Base-by-base conservation (phyloP, 1,140 invertebrate genomes). In the Drosophila bocki region DNA sequence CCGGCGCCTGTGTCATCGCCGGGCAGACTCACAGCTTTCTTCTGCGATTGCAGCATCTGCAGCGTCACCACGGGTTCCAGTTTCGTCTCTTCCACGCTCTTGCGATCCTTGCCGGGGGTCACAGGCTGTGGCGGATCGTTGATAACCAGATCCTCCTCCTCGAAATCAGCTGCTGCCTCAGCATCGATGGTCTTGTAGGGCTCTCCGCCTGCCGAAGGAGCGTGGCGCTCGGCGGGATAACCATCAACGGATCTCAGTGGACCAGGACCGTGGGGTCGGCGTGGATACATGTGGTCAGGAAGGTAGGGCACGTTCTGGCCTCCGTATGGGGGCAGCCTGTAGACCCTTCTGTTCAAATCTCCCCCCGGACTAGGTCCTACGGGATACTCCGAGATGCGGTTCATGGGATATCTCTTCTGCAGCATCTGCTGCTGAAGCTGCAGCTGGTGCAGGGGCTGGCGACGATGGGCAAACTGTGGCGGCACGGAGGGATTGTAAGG, bases 1-100 rank as follows among this genome's bases (percentile, higher is more conserved):
- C 91, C 92, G 5, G 81, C 79, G 0, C 91, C 92, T 0, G 80
- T 88, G 22, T 91, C 82, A 29, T 92, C 84, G 8, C 68, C 77
- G 13, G 80, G 70, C 32, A 82, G 48, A 22, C 80, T 81, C 0
- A 82, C 39, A 0, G 88, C 60, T 35, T 92, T 92, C 26, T 93
- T 92, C 32, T 93, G 94, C 0, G 93, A 93, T 72, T 94, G 93
- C 41, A 96, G 94, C 95, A 96, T 96, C 90, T 96, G 95, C 33
- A 96, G 85, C 1, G 95, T 96, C 53, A 94, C 94, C 1, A 95
- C 94, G 48, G 92, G 92, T 57, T 93, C 92, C 60, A 93, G 51
- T 44, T 92, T 91, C 5, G 80, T 60, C 19, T 91, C 78, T 15
- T 84, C 87, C 4, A 67, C 41, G 9, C 19, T 15, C 7, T 53